Conservation (phyloP, 2,113 vertebrate species). For the Leptobrachium leishanense region DNA sequence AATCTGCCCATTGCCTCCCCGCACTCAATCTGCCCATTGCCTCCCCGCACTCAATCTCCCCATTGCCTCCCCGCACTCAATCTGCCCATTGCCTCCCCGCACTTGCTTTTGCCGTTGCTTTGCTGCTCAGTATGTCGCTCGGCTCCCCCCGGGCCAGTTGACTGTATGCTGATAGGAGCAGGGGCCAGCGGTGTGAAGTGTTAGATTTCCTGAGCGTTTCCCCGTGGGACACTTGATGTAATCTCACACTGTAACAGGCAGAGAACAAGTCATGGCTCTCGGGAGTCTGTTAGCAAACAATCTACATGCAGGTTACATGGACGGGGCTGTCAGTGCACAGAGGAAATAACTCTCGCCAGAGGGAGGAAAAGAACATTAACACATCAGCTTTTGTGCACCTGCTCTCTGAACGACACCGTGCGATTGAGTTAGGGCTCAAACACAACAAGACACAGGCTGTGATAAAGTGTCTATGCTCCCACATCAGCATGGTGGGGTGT, state of each 20-base stretch:
- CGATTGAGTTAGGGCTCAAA: neutral
- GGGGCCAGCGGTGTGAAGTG: constrained; percentile 40
- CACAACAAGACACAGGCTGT: neutral
- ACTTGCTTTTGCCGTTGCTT: too few relatives aligned
- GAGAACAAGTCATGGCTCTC: constrained; percentile 10
- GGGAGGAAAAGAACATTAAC: neutral
- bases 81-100: too few relatives aligned
- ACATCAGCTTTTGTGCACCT: neutral
- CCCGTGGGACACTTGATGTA: constrained; percentile 23
- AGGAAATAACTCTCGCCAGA: neutral
- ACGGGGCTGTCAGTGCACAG: neutral
- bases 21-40: neutral
- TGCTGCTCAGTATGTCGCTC: neutral
- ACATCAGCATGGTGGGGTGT: neutral
- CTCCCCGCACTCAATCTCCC: too few relatives aligned
- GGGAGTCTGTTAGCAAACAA: constrained; percentile 9
- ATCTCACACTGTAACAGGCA: constrained; percentile 24
- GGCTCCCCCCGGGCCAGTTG: constrained; percentile 24
- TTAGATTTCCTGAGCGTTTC: constrained; percentile 18
- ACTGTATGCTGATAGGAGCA: constrained; percentile 8
- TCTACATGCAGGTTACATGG: constrained; percentile 20
- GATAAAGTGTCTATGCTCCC: neutral
- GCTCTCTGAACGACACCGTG: neutral
- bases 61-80: too few relatives aligned
- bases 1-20: neutral